Conservation (phyloP, 2,888 invertebrate genomes). For the Ommatoiulus sabulosus region DNA sequence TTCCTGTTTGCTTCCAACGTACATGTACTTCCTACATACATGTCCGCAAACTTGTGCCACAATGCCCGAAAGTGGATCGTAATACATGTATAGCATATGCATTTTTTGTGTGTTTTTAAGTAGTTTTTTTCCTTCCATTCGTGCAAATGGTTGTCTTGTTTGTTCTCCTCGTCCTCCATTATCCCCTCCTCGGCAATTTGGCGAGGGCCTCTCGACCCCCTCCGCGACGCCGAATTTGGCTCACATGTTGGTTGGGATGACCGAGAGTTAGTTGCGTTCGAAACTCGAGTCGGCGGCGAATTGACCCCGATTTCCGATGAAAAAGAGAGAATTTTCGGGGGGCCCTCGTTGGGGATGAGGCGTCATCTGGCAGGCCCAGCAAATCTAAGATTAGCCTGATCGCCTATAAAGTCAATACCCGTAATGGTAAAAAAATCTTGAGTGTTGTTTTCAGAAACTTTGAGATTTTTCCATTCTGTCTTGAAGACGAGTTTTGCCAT, state of each 20-base stretch:
- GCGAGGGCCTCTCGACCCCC: constrained; percentile 7
- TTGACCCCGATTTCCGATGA: neutral
- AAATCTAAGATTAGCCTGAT: neutral
- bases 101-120: neutral
- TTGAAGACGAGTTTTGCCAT: no score
- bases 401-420: neutral
- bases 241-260: neutral
- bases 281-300: constrained; percentile 34
- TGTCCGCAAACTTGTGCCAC: no score
- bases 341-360: neutral
- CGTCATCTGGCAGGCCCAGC: neutral
- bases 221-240: constrained; percentile 6
- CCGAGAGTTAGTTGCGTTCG: neutral
- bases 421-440: no score
- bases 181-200: constrained; percentile 6
- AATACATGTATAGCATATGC: no score
- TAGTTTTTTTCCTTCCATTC: neutral
- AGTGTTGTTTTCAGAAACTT: no score
- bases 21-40: no score
- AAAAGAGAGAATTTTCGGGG: neutral
- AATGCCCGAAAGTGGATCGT: no score
- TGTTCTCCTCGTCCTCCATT: constrained; percentile 16
- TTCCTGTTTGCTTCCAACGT: no score
- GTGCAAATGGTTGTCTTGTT: constrained; percentile 24
- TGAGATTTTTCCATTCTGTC: no score